phyloP scores from a whole-genome alignment of 2,797 vertebrate species.

The Sebastes itinus region DNA sequence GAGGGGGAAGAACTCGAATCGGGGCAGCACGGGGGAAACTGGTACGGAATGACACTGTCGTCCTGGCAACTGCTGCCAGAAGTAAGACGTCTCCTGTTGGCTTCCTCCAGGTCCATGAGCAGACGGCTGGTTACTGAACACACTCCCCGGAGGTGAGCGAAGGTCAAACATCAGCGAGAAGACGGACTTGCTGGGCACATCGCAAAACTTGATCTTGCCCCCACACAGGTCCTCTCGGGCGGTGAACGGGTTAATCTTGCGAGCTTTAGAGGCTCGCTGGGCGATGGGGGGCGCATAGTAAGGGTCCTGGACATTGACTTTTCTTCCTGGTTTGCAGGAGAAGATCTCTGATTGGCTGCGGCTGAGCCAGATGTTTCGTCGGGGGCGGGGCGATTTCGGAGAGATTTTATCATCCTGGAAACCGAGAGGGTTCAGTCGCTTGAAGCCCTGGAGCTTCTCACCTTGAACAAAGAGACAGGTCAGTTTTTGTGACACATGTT shows the following conservation, averaged over 20 bases:
- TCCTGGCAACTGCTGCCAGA: slow-evolving; percentile 81
- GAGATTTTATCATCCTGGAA: slow-evolving; percentile 92
- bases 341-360: slow-evolving; percentile 98
- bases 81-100: slow-evolving; percentile 64
- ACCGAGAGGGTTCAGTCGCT: slow-evolving; percentile 88
- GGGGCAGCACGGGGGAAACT: slow-evolving; percentile 87
- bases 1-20: slow-evolving; percentile 81
- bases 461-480: slow-evolving; percentile 45
- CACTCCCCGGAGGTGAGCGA: slow-evolving; percentile 87
- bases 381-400: slow-evolving; percentile 92
- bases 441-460: slow-evolving; percentile 91
- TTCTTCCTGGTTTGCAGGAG: slow-evolving; percentile 88
- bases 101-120: slow-evolving; percentile 21
- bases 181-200: slow-evolving; percentile 96
- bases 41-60: slow-evolving; percentile 92
- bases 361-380: slow-evolving; percentile 93
- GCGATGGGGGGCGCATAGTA: slow-evolving; percentile 86
- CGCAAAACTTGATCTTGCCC: slow-evolving; percentile 96
- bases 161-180: slow-evolving; percentile 96
- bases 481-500: not conserved
- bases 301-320: slow-evolving; percentile 93
- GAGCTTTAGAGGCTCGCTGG: slow-evolving; percentile 60
- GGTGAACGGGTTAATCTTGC: slow-evolving; percentile 96
- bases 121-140: slow-evolving; percentile 68
- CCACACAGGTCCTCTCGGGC: slow-evolving; percentile 96